Percentiles rank a stretch among this genome's conserved stretches.
phyloP scores from a whole-genome alignment of 2,888 invertebrate genomes.

The Dynastes tityus region DNA sequence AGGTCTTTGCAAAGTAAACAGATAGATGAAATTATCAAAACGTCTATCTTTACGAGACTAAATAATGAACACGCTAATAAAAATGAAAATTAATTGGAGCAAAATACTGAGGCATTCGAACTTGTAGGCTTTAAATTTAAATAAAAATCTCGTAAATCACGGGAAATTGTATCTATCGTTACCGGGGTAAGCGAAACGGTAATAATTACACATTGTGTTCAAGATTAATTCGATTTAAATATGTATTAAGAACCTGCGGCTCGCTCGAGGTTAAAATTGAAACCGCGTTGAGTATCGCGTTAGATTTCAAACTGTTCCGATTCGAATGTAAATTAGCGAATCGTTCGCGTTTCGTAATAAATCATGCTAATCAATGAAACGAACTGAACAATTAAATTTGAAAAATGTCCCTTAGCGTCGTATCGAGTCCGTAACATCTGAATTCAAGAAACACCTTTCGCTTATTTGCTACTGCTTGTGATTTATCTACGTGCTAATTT shows the following conservation, averaged over 20 bases:
- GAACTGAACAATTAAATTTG: background rate
- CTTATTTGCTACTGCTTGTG: background rate
- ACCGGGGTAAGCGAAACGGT: background rate
- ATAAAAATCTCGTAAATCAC: constrained; percentile 4
- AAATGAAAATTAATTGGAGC: constrained; percentile 11
- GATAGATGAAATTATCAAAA: background rate
- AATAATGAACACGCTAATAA: background rate
- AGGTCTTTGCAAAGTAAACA: constrained; percentile 2
- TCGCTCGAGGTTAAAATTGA: constrained; percentile 11
- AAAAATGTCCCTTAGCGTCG: background rate
- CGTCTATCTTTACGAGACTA: background rate
- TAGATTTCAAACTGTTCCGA: background rate
- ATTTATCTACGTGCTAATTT: background rate
- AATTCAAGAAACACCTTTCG: background rate
- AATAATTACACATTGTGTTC: background rate
- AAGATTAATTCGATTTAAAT: constrained; percentile 15
- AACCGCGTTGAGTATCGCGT: background rate
- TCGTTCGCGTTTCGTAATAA: background rate
- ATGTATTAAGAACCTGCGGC: background rate
- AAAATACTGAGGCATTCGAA: background rate
- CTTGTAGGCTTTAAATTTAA: background rate
- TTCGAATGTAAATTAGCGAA: background rate
- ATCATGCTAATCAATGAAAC: background rate
- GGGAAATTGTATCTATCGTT: background rate
- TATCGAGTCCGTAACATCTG: background rate